Percentiles rank a stretch among this genome's conserved stretches.
phyloP scores from a whole-genome alignment of 2,113 vertebrate genomes.

The Erythrolamprus reginae region DNA sequence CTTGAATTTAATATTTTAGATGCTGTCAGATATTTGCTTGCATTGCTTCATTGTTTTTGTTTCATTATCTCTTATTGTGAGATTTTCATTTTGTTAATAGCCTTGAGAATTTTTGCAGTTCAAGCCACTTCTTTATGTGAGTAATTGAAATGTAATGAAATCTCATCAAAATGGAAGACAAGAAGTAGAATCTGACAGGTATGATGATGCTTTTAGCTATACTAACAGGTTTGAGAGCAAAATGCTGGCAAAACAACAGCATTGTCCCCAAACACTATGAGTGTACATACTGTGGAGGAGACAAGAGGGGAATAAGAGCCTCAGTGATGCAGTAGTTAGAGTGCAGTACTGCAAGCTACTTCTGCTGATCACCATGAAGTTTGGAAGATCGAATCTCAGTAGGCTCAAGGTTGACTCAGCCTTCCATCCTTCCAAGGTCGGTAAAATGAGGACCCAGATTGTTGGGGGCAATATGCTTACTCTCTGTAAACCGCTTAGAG shows the following conservation, averaged over 20 bases:
- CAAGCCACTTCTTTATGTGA: slow-evolving; percentile 68
- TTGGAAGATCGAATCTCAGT: too few relatives aligned
- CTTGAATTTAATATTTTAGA: slow-evolving; percentile 65
- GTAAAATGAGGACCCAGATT: too few relatives aligned
- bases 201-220: slow-evolving; percentile 64
- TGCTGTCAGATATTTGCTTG: slow-evolving; percentile 60
- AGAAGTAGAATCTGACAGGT: slow-evolving; percentile 71
- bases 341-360: too few relatives aligned
- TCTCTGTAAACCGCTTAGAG: too few relatives aligned
- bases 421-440: too few relatives aligned
- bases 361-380: too few relatives aligned
- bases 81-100: slow-evolving; percentile 71
- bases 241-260: slow-evolving; percentile 55
- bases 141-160: slow-evolving; percentile 74
- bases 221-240: slow-evolving; percentile 66
- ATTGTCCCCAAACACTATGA: slow-evolving; percentile 51
- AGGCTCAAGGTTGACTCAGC: too few relatives aligned
- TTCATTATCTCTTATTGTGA: slow-evolving; percentile 71
- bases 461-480: too few relatives aligned
- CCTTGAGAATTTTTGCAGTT: slow-evolving; percentile 71
- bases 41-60: slow-evolving; percentile 64
- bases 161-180: slow-evolving; percentile 71
- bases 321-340: too few relatives aligned
- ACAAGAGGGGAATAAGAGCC: too few relatives aligned
- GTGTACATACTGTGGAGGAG: slow-evolving; percentile 34